Percentiles rank a stretch among this genome's conserved stretches.
These are phyloP conservation scores for Nannoperca australis DNA, from an alignment of 2,797 vertebrate species.

Conservation along the genomic window DNA sequence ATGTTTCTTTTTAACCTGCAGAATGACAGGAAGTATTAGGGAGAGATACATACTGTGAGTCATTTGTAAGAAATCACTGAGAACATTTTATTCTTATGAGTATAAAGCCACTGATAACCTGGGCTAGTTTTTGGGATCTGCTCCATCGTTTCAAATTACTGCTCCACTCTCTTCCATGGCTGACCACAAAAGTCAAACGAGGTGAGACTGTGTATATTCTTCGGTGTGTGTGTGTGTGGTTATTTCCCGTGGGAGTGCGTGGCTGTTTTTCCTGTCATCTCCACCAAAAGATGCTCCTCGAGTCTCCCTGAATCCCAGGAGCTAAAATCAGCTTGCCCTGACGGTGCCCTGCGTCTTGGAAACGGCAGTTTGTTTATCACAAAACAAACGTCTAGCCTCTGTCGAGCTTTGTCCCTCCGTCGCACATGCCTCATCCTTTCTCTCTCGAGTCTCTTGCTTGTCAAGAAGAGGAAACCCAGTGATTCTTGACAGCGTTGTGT, in stretches of 20 bases:
- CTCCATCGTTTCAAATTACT: background rate
- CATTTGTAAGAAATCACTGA: background rate
- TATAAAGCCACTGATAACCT: background rate
- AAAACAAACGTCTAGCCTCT: constrained; percentile 66
- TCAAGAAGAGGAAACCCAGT: constrained; percentile 5
- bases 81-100: background rate
- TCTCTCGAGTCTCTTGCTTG: background rate
- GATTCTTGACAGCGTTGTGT: background rate
- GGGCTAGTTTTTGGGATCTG: background rate
- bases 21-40: background rate
- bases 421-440: constrained; percentile 36
- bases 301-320: constrained; percentile 64
- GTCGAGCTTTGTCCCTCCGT: constrained; percentile 22
- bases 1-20: background rate
- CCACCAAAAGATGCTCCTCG: constrained; percentile 66
- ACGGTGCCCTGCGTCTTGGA: constrained; percentile 63
- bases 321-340: constrained; percentile 73
- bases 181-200: constrained; percentile 12
- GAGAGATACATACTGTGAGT: background rate
- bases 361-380: constrained; percentile 66
- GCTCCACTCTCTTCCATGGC: no score
- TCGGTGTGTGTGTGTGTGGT: constrained; percentile 5
- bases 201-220: constrained; percentile 3
- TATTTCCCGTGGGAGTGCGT: constrained; percentile 33
- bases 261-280: constrained; percentile 61